Evolutionary conservation across 1,140 invertebrate species (phyloP).

Genomic region (Pseudachorutes palmiensis): DNA sequence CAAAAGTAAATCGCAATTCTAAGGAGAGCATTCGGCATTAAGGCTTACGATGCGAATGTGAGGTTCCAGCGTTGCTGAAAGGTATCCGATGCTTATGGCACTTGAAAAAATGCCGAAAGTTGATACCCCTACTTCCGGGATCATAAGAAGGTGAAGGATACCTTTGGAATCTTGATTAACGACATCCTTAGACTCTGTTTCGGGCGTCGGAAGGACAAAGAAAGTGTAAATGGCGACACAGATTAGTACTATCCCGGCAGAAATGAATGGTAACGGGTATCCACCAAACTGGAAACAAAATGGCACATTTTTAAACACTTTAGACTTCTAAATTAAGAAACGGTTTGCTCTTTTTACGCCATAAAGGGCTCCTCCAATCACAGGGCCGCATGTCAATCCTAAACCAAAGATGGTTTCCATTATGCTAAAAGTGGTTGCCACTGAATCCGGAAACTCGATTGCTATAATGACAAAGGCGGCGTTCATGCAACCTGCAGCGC

Average conservation of each 20-base stretch:
- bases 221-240: constrained; percentile 44
- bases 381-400: neutral
- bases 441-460: constrained; percentile 55
- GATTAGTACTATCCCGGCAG: constrained; percentile 68
- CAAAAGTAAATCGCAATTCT: too few relatives aligned
- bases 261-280: constrained; percentile 75
- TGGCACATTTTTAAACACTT: neutral
- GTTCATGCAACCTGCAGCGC: constrained; percentile 52
- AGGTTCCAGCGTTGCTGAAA: constrained; percentile 70
- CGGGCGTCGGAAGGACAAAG: neutral
- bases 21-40: neutral
- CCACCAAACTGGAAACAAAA: constrained; percentile 56
- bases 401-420: constrained; percentile 12
- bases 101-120: constrained; percentile 60
- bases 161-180: constrained; percentile 4
- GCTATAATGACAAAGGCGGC: constrained; percentile 53
- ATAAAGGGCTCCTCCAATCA: constrained; percentile 3
- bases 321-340: neutral
- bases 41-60: constrained; percentile 59
- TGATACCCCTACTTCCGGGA: constrained; percentile 60
- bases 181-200: neutral
- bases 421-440: constrained; percentile 51
- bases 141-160: constrained; percentile 50
- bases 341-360: neutral
- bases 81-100: constrained; percentile 70